Evolutionary conservation across 2,888 invertebrate genomes (phyloP), one percentile per base, ranked within the genome.

Genomic region (Gortyna flavago): DNA sequence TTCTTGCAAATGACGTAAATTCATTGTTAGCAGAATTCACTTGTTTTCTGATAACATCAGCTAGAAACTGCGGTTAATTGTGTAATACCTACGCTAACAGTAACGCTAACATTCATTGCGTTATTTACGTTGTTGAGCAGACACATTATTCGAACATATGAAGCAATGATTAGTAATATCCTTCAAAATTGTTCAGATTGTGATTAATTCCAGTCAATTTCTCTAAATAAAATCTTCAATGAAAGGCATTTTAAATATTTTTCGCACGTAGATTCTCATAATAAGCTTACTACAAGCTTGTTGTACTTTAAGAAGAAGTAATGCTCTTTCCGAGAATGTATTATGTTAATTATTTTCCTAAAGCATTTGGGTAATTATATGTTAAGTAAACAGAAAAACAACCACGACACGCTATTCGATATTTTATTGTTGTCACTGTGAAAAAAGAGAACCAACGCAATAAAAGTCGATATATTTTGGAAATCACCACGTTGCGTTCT

Each of bases 1-100:
- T 57, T 62, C 57, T 59, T 70, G 38, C 25, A 62, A 54, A 66
- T 80, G 72, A 71, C 54, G 59, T 62, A 48, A 51, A 51, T n/a
- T 51, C 32, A 74, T 68, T 79, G 62, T 72, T 16, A 32, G 54
- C 57, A 48, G 32, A n/a, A 65, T 70, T 11, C 21, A 48, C 16
- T 64, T 48, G 48, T 64, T 69, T 51, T 59, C 67, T 64, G 57
- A 75, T 57, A 64, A 48, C 2, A 68, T 62, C 29, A 29, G 25
- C 25, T 44, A 25, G n/a, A 51, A 38, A 38, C 1, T 7, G 18
- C 18, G 48, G 48, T 48, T 48, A 44, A 44, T 44, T 44, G 44
- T 13, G 44, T 44, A 13, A 44, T 44, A 44, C n/a, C n/a, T n/a
- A n/a, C n/a, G n/a, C n/a, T n/a, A n/a, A n/a, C n/a, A n/a, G n/a